Conservation (phyloP, 2,888 invertebrate species). For the Orthonychiurus folsomi region DNA sequence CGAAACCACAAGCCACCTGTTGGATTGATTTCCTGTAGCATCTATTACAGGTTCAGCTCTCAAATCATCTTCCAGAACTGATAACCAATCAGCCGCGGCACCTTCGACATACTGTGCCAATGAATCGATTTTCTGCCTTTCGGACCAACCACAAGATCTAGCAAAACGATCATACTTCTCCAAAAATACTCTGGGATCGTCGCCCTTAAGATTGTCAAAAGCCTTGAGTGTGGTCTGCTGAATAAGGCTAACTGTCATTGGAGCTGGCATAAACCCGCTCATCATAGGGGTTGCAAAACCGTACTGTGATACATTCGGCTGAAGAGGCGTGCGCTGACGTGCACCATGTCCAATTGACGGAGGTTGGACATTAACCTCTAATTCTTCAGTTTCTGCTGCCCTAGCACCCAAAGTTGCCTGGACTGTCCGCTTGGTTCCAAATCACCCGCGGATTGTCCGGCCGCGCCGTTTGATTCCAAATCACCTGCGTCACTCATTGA, state of each 20-base stretch:
- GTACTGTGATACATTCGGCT: no score
- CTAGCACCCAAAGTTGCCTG: no score
- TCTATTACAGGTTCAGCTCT: not conserved
- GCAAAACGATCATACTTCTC: slow-evolving; percentile 6
- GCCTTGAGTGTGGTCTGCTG: not conserved
- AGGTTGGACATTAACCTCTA: no score
- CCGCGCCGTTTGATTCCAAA: no score
- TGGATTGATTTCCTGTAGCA: not conserved
- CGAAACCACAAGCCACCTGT: not conserved
- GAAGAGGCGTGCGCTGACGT: no score
- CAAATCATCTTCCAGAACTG: not conserved
- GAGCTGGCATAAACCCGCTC: no score
- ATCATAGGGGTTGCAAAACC: no score
- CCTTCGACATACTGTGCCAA: slow-evolving; percentile 6
- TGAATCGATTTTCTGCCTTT: not conserved
- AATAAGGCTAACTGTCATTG: not conserved
- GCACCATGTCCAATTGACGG: no score
- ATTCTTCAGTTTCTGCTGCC: no score
- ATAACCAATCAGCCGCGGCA: not conserved
- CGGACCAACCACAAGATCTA: not conserved
- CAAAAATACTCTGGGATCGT: slow-evolving; percentile 2
- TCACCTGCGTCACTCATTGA: no score
- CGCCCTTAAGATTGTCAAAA: not conserved
- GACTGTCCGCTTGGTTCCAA: no score
- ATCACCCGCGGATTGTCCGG: no score